phyloP scores from a whole-genome alignment of 2,113 vertebrate genomes.

The Gambusia holbrooki region DNA sequence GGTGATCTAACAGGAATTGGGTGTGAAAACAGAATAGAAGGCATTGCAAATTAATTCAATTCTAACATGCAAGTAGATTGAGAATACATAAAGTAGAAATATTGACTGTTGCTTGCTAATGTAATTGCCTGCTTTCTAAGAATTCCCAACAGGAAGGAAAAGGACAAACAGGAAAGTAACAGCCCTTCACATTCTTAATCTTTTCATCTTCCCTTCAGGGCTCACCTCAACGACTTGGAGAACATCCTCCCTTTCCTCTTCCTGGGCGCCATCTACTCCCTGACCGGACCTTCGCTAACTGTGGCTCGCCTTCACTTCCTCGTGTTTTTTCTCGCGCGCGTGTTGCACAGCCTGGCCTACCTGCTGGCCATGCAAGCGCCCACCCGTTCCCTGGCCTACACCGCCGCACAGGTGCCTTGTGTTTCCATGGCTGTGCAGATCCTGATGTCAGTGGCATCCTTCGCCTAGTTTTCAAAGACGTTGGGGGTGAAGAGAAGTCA shows the following conservation, averaged over 20 bases:
- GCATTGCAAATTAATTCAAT: too few species aligned
- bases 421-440: slow-evolving; percentile 94
- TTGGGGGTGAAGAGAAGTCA: neutral
- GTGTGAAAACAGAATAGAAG: too few species aligned
- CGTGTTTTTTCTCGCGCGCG: slow-evolving; percentile 83
- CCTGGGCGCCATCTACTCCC: slow-evolving; percentile 89
- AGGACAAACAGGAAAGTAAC: neutral
- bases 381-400: slow-evolving; percentile 87
- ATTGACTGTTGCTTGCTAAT: neutral
- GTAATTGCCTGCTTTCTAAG: neutral
- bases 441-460: slow-evolving; percentile 70
- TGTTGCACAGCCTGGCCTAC: slow-evolving; percentile 89
- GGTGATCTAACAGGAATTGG: neutral
- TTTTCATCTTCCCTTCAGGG: slow-evolving; percentile 70
- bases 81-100: neutral
- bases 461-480: slow-evolving; percentile 68
- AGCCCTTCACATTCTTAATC: neutral
- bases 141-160: neutral
- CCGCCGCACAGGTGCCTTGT: slow-evolving; percentile 88
- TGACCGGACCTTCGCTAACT: slow-evolving; percentile 81
- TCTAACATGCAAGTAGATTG: too few species aligned
- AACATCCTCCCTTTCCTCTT: slow-evolving; percentile 97
- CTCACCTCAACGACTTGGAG: slow-evolving; percentile 92
- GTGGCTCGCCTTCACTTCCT: slow-evolving; percentile 90
- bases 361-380: slow-evolving; percentile 84